Evolutionary conservation across 2,113 vertebrate genomes (phyloP), one percentile per base, ranked within the genome.

Genomic region (Rallus limicola): DNA sequence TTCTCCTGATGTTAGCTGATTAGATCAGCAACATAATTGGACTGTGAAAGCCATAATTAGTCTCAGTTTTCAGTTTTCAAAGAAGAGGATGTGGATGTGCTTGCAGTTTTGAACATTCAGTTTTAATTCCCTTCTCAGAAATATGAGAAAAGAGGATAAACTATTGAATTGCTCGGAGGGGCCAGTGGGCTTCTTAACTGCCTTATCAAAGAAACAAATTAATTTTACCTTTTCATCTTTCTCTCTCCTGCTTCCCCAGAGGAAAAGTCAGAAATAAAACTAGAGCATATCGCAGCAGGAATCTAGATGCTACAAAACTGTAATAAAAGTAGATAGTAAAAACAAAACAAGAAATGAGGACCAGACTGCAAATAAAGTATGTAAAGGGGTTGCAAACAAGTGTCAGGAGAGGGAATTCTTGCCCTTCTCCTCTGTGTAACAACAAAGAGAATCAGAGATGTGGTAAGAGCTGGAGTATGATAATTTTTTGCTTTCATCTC

Each of bases 141-240:
- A 79, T 94, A 87, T 33, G 89, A 82, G 92, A 74, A 87, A 88
- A 80, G 65, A 21, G 62, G 40, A 87, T 89, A 87, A 92, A 81
- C 78, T 91, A 36, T 94, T 82, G 91, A 93, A 95, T 82, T 89
- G 48, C 83, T 95, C 36, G 0, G 36, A 86, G 96, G 60, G 67
- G 25, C 70, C 65, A 87, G 24, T 6, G 6, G 89, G 83, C 86
- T 96, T 88, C 88, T 90, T 92, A 91, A 89, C 67, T 84, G 74
- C 50, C 70, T 84, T 86, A 92, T 92, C 77, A 70, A 84, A 91
- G 58, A 96, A 79, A 89, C 70, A 95, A 82, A 95, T 97, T 95
- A 94, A 92, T 92, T 94, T 93, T 89, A 94, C 50, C 81, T 92
- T 96, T 97, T 96, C 48, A 93, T 97, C 81, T 93, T 90, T 94